These are phyloP conservation scores for Hydrochoerus hydrochaeris DNA, from an alignment of 2,113 vertebrate genomes.

Conservation along the genomic window DNA sequence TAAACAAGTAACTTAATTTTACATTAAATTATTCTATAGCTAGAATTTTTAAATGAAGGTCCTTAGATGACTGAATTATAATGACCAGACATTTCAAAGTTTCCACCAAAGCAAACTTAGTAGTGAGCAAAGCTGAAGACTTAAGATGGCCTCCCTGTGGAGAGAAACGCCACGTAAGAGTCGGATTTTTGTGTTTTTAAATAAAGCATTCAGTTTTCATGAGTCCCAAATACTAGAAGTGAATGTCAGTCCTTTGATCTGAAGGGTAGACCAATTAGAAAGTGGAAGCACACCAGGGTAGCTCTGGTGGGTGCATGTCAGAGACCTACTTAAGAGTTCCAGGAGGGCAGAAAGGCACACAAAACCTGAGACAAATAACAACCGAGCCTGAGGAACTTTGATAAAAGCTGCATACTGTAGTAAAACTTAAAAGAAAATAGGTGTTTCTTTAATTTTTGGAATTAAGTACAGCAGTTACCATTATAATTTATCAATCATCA, in stretches of 20 bases:
- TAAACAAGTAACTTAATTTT: neutral
- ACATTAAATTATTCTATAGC: conserved; percentile 12
- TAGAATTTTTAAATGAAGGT: conserved; percentile 70
- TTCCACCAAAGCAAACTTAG: conserved; percentile 44
- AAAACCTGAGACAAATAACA: conserved; percentile 9
- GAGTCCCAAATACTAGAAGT: neutral
- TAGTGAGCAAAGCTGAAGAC: conserved; percentile 52
- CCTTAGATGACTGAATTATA: conserved; percentile 56
- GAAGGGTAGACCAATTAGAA: neutral
- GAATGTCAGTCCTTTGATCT: neutral
- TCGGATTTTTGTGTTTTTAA: conserved; percentile 57
- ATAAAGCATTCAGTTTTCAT: neutral
- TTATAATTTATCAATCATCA: conserved; percentile 55
- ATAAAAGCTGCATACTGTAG: neutral
- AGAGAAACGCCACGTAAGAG: neutral
- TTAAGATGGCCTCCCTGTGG: conserved; percentile 52
- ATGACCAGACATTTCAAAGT: conserved; percentile 62
- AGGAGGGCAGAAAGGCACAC: neutral
- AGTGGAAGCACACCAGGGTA: neutral
- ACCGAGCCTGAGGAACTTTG: neutral
- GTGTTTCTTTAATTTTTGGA: conserved; percentile 48
- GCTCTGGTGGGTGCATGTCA: neutral
- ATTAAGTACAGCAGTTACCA: conserved; percentile 43
- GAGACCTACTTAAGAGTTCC: neutral
- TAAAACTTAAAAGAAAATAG: conserved; percentile 56